Percentiles rank a stretch among this genome's conserved stretches.
Evolutionary conservation across 1,140 invertebrate genomes (phyloP).

Genomic region (Drosophila miranda): DNA sequence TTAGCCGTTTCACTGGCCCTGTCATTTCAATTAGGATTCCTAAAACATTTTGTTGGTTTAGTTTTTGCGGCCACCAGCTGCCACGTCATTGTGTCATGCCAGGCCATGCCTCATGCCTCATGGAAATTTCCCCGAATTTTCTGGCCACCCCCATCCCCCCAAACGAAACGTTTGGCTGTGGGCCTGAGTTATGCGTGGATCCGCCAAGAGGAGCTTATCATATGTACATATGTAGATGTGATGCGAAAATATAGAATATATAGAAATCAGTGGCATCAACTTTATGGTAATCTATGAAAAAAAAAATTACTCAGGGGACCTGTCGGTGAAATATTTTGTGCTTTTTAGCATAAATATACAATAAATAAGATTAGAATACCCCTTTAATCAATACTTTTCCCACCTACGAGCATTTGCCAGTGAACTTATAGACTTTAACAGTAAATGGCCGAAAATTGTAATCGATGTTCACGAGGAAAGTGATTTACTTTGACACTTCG

Average conservation of each 20-base stretch:
- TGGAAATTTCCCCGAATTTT: constrained; percentile 35
- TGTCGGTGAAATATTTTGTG: constrained; percentile 24
- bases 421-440: constrained; percentile 25
- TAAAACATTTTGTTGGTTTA: not conserved
- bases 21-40: constrained; percentile 30
- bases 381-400: not conserved
- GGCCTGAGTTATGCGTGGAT: constrained; percentile 33
- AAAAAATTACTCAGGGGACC: constrained; percentile 16
- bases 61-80: constrained; percentile 17
- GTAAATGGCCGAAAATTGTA: constrained; percentile 32
- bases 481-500: constrained; percentile 57
- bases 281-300: constrained; percentile 29
- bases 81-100: constrained; percentile 31
- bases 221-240: not conserved
- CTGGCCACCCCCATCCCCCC: constrained; percentile 8
- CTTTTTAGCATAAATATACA: no score
- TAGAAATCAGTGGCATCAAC: constrained; percentile 21
- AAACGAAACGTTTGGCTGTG: constrained; percentile 17
- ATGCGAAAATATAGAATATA: constrained; percentile 21
- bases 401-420: not conserved
- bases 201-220: constrained; percentile 22
- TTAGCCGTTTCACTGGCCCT: constrained; percentile 33
- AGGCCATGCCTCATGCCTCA: constrained; percentile 22
- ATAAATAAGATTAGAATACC: not conserved
- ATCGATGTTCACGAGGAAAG: constrained; percentile 49